Conservation (phyloP, 2,113 vertebrate species). For the Morphnarchus princeps region DNA sequence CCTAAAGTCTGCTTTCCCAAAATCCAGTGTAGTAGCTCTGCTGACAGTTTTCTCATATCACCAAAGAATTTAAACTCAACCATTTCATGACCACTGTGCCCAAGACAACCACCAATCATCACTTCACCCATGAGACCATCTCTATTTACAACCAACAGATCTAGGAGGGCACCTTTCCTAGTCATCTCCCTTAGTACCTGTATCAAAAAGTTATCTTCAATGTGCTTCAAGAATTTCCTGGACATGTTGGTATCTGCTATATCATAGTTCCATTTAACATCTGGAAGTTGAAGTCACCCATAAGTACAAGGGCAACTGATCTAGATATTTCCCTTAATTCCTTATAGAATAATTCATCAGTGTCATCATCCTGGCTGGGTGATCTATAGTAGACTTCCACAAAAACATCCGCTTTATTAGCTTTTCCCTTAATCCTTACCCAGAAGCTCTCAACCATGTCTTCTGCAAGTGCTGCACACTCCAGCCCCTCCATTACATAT, state of each 20-base stretch:
- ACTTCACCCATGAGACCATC: background rate
- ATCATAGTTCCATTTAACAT: background rate
- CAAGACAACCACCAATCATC: background rate
- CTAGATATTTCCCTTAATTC: background rate
- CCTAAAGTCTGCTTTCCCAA: background rate
- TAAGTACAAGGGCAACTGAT: background rate
- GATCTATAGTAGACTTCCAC: background rate
- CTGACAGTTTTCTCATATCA: background rate
- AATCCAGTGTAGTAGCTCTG: background rate
- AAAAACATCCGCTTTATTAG: background rate
- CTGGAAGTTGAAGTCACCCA: background rate
- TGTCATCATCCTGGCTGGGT: background rate
- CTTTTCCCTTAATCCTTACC: background rate
- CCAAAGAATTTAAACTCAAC: background rate
- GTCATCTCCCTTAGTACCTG: background rate
- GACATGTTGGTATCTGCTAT: background rate
- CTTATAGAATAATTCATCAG: background rate
- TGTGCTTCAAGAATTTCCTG: background rate
- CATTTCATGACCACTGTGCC: background rate
- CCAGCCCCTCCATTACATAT: background rate
- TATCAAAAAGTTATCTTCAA: background rate
- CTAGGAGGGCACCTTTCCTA: background rate
- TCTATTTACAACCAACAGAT: background rate
- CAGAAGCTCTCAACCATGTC: background rate
- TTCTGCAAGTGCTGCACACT: background rate